Evolutionary conservation across 92 coral and sea anemone species (phyloP), one percentile per base, ranked within the genome.

Genomic region (Desmophyllum pertusum): DNA sequence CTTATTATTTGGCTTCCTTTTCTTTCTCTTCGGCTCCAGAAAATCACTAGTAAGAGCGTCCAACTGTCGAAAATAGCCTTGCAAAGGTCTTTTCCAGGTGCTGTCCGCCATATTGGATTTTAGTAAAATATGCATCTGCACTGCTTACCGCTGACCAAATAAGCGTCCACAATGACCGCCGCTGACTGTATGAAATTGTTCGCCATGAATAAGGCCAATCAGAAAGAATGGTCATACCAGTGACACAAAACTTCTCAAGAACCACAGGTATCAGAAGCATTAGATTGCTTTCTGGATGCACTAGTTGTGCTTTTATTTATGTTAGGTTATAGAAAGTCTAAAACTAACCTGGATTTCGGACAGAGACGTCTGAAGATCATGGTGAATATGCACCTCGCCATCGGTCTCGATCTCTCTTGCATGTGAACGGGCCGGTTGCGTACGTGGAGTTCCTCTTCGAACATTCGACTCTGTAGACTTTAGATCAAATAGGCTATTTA

Each of bases 131-230:
- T 63, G 69, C 69, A n/a, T 63, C 69, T 29, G 35, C 23, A 63
- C 9, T 63, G 69, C 27, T 29, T 29, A 63, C 87, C 29, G 87
- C 87, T 48, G 80, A n/a, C 55, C 55, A 50, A 50, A 50, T 50
- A 50, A 11, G 69, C 69, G 69, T 63, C 69, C 30, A 25, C 69
- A 63, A 17, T 63, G 69, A 18, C 30, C 69, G 21, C 87, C 29
- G 87, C 87, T 48, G 80, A 71, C n/a, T n/a, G n/a, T n/a, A n/a
- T n/a, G n/a, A n/a, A n/a, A n/a, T n/a, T n/a, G n/a, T n/a, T n/a
- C n/a, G n/a, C n/a, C n/a, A n/a, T n/a, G n/a, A n/a, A n/a, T n/a
- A n/a, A n/a, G n/a, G n/a, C n/a, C n/a, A n/a, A n/a, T n/a, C n/a
- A n/a, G n/a, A n/a, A n/a, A n/a, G n/a, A n/a, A n/a, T n/a, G n/a